Conservation (phyloP, 2,797 vertebrate species). For the Phalloptychus januarius region DNA sequence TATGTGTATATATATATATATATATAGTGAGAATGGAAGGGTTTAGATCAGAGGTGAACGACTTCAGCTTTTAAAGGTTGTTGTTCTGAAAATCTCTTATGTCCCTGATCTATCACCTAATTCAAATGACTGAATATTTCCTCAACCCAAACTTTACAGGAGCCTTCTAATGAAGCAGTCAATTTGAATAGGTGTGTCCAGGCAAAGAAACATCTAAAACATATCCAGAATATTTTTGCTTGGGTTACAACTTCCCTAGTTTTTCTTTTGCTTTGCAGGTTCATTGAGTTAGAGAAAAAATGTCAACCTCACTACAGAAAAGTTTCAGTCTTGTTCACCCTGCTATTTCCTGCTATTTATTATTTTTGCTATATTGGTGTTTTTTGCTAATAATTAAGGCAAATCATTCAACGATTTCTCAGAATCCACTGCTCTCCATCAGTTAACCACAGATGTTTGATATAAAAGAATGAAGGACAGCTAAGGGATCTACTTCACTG, state of each 20-base stretch:
- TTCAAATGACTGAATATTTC: not conserved
- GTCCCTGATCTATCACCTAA: too few relatives aligned
- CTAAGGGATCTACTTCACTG: not conserved
- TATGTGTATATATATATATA: too few relatives aligned
- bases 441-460: conserved; percentile 5
- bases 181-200: not conserved
- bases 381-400: conserved; percentile 45
- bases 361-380: conserved; percentile 14
- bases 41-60: not conserved
- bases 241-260: not conserved
- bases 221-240: not conserved
- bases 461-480: not conserved
- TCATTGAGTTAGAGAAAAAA: conserved; percentile 53
- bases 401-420: conserved; percentile 19
- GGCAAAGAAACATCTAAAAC: too few relatives aligned
- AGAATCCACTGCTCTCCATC: conserved; percentile 21
- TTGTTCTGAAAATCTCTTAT: not conserved
- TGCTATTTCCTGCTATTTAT: conserved; percentile 27
- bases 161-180: not conserved
- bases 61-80: not conserved
- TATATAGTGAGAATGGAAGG: not conserved
- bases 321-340: conserved; percentile 56
- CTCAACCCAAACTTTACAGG: not conserved
- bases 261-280: conserved; percentile 17
- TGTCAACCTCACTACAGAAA: conserved; percentile 39